Conservation (phyloP, 2,113 vertebrate genomes). For the Australoheros scitulus region DNA sequence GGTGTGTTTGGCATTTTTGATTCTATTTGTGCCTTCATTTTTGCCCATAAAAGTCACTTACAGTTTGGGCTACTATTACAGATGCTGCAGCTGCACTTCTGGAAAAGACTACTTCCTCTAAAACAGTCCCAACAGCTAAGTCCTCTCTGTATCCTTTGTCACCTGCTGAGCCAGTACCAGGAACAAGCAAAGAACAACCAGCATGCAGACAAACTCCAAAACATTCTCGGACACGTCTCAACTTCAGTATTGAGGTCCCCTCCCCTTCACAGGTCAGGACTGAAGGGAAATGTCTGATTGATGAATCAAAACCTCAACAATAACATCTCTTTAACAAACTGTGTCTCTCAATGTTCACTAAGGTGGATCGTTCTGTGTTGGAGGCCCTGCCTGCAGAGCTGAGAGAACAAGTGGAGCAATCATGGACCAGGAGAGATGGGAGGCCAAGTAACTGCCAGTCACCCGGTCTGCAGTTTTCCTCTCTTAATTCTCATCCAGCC, state of each 20-base stretch:
- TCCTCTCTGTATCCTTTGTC: conserved; percentile 59
- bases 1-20: conserved; percentile 30
- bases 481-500: conserved; percentile 37
- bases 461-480: conserved; percentile 16
- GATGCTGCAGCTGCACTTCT: conserved; percentile 71
- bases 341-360: conserved; percentile 10
- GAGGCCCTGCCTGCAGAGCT: conserved; percentile 92
- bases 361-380: conserved; percentile 94
- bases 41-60: not conserved
- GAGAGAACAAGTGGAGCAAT: conserved; percentile 90
- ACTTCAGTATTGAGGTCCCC: conserved; percentile 92
- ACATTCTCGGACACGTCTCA: conserved; percentile 82
- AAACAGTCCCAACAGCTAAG: conserved; percentile 64
- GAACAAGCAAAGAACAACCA: conserved; percentile 77
- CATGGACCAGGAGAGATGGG: conserved; percentile 78
- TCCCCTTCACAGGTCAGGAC: conserved; percentile 92
- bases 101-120: conserved; percentile 74
- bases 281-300: not conserved
- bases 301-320: not conserved
- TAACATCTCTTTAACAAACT: not conserved
- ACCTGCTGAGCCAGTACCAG: conserved; percentile 75
- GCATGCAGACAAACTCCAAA: conserved; percentile 77
- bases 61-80: conserved; percentile 40
- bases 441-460: conserved; percentile 33
- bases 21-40: not conserved